A percentile compares a stretch with the other conserved stretches of the same genome.
phyloP scores from a whole-genome alignment of 92 coral and sea anemone species.

The Palythoa grandis region DNA sequence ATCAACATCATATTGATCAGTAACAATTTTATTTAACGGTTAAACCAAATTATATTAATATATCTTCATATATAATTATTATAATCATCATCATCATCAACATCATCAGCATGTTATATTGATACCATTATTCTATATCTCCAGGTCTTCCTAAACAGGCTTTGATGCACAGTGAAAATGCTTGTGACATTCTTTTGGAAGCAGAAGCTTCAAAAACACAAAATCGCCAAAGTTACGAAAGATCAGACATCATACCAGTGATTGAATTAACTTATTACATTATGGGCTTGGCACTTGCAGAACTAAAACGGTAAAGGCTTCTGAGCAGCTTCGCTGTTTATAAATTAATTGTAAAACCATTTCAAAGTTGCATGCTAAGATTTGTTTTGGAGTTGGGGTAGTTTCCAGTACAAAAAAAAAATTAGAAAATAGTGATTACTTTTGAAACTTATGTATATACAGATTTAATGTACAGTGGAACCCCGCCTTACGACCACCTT shows the following conservation, averaged over 20 bases:
- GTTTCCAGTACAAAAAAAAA: too few relatives aligned
- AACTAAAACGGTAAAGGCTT: constrained; percentile 65
- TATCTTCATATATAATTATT: too few relatives aligned
- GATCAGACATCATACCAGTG: constrained; percentile 82
- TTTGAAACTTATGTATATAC: too few relatives aligned
- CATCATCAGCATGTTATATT: not conserved
- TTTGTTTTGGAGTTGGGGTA: too few relatives aligned
- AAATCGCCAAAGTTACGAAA: constrained; percentile 73
- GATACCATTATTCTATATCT: not conserved
- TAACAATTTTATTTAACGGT: too few relatives aligned
- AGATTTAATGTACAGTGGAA: too few relatives aligned
- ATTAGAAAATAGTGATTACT: too few relatives aligned
- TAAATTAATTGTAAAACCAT: not conserved
- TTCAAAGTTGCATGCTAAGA: too few relatives aligned
- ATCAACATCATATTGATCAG: too few relatives aligned
- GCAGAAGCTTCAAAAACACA: constrained; percentile 84
- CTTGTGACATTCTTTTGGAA: constrained; percentile 81
- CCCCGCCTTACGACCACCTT: too few relatives aligned
- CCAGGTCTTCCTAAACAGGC: constrained; percentile 85
- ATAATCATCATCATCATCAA: too few relatives aligned
- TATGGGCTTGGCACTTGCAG: constrained; percentile 89
- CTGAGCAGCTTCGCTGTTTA: not conserved
- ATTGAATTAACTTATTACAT: constrained; percentile 82
- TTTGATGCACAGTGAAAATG: constrained; percentile 84
- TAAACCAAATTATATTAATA: too few relatives aligned